Conservation (phyloP, 1,140 invertebrate species). For the Paracyclopina nana region DNA sequence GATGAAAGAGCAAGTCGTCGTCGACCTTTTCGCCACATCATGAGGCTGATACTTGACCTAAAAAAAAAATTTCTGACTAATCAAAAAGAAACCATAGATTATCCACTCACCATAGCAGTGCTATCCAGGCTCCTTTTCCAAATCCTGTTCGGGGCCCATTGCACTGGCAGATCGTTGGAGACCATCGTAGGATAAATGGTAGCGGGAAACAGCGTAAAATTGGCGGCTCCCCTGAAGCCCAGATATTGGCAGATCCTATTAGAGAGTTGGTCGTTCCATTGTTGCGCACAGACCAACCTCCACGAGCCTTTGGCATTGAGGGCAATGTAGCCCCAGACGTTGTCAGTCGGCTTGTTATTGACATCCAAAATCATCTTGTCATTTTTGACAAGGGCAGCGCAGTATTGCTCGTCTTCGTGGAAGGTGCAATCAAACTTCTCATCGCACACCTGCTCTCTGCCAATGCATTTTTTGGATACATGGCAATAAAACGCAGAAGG, state of each 20-base stretch:
- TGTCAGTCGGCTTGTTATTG: neutral
- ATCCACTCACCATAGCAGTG: too few species aligned
- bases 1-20: neutral
- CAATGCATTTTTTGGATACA: neutral
- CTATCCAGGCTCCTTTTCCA: too few species aligned
- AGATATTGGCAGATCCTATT: neutral
- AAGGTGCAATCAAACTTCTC: conserved; percentile 1
- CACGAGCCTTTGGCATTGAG: conserved; percentile 2
- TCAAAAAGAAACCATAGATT: too few species aligned
- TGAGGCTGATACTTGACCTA: too few species aligned
- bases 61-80: too few species aligned
- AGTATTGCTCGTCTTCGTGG: conserved; percentile 4
- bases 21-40: neutral
- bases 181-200: too few species aligned
- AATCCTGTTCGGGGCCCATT: too few species aligned
- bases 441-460: neutral
- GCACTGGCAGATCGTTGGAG: too few species aligned
- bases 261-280: neutral
- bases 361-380: neutral
- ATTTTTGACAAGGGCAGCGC: conserved; percentile 2
- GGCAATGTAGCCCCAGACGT: neutral
- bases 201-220: too few species aligned
- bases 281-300: neutral
- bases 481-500: neutral
- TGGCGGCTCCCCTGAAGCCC: neutral